phyloP scores from a whole-genome alignment of 1,140 invertebrate species.

The Diabrotica undecimpunctata region DNA sequence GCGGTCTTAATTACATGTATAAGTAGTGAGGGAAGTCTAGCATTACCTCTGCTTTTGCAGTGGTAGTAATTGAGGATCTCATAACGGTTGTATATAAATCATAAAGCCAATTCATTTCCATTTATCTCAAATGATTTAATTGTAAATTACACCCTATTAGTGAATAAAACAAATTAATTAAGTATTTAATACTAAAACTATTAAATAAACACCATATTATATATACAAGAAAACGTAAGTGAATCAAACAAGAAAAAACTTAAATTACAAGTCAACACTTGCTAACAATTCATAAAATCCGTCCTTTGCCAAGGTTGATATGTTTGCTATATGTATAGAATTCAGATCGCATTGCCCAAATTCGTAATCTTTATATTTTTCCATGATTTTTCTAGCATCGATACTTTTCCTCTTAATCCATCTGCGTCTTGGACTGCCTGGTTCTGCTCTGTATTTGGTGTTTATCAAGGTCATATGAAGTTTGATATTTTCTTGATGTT shows the following conservation, averaged over 20 bases:
- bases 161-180: too few relatives aligned
- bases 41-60: too few relatives aligned
- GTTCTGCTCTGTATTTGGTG: constrained; percentile 54
- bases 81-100: too few relatives aligned
- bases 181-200: too few relatives aligned
- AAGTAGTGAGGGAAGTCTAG: too few relatives aligned
- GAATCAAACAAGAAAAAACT: too few relatives aligned
- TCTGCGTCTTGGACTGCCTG: constrained; percentile 31
- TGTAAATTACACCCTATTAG: too few relatives aligned
- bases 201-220: background rate
- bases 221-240: background rate
- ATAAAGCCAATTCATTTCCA: too few relatives aligned
- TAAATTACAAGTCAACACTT: constrained; percentile 33
- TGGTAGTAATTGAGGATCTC: too few relatives aligned
- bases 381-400: constrained; percentile 49
- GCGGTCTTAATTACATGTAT: too few relatives aligned
- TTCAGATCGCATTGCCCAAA: constrained; percentile 49
- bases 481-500: constrained; percentile 61
- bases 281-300: constrained; percentile 51
- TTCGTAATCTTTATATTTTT: constrained; percentile 49
- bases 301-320: constrained; percentile 43
- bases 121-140: too few relatives aligned
- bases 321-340: constrained; percentile 50
- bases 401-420: constrained; percentile 40
- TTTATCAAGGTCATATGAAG: constrained; percentile 78